Base-by-base conservation (phyloP, 2,797 vertebrate species). In the Oreortyx pictus region DNA sequence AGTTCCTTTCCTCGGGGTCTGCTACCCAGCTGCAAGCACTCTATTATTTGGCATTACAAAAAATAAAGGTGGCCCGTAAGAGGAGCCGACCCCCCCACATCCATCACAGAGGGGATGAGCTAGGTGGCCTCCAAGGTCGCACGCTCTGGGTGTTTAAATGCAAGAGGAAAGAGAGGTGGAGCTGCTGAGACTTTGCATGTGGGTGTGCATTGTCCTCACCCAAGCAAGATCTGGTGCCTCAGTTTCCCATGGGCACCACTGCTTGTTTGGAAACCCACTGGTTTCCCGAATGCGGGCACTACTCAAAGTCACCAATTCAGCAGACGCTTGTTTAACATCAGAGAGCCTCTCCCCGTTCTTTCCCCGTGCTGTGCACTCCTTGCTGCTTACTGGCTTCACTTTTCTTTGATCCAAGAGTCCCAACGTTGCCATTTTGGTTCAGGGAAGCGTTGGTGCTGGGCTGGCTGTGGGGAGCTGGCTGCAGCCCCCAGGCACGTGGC, bases 61-160 rank as follows among this genome's bases (percentile, higher is more conserved):
- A 52, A 47, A 44, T 17, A 18, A 44, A 60, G 9, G 5, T 43
- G 11, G 25, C 24, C 56, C 22, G 2, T 25, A 6, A 77, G 71
- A 56, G 31, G 33, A 19, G 35, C 5, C 16, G 27, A 5, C 7
- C 6, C 31, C 31, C 37, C 1, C 6, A 41, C 31, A 56, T 16
- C 13, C 2, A 1, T 41, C 8, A 6, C 22, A 33, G 64, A 49
- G 54, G 4, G 33, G 44, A 11, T 24, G 22, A 80, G 20, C 9
- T 12, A 6, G 5, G 0, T 1, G 11, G 52, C 9, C 49, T 3
- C 39, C 11, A 7, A 0, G 2, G 9, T 19, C 9, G 3, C 66
- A 19, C 3, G 27, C 5, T 5, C 46, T 88, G 64, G 54, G 33
- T 37, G 33, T 37, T 43, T 39, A 43, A 29, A n/a, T 6, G 18